Evolutionary conservation across 2,113 vertebrate genomes (phyloP).

Genomic region (Sakesphorus luctuosus): DNA sequence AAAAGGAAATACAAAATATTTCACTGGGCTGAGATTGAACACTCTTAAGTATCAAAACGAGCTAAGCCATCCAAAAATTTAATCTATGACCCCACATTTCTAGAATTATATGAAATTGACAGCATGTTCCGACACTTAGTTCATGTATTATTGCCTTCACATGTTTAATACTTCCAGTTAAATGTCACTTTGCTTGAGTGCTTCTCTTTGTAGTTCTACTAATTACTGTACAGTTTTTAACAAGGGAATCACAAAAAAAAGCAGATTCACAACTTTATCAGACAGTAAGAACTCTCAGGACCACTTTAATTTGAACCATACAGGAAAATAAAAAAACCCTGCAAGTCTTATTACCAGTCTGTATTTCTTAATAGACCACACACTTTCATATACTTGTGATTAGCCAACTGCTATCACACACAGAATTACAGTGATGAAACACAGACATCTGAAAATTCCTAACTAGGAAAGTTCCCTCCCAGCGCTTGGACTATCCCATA

Average conservation of each 20-base stretch:
- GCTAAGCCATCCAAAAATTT: not conserved
- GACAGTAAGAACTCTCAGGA: not conserved
- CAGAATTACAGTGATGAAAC: not conserved
- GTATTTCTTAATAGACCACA: not conserved
- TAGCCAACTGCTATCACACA: not conserved
- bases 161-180: not conserved
- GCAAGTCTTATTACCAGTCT: not conserved
- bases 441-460: not conserved
- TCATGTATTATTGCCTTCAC: not conserved
- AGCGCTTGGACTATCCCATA: not conserved
- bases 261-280: not conserved
- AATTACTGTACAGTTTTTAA: not conserved
- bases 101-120: not conserved
- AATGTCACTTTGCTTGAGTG: not conserved
- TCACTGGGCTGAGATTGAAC: not conserved
- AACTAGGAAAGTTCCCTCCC: not conserved
- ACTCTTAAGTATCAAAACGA: not conserved
- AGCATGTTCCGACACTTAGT: not conserved
- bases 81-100: not conserved
- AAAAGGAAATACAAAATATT: not conserved
- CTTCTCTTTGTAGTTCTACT: not conserved
- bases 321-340: accelerated
- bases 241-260: not conserved
- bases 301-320: not conserved
- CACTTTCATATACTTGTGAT: not conserved